Evolutionary conservation across 2,113 vertebrate species (phyloP), one percentile per base, ranked within the genome.

Genomic region (Lathamus discolor): DNA sequence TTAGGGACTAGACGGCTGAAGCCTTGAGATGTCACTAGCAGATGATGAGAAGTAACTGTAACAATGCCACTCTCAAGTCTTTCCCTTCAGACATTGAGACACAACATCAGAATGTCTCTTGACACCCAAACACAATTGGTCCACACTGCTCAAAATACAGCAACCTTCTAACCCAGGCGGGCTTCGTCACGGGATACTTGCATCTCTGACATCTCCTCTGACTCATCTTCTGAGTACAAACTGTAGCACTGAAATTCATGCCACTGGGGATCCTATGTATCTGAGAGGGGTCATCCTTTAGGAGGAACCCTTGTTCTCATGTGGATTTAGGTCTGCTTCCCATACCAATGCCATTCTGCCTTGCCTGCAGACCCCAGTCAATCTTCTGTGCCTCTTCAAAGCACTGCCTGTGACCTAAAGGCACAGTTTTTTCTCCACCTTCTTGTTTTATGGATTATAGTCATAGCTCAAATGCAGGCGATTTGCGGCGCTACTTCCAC

Each of bases 1-100:
- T 80, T 87, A 93, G 87, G 84, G 72, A 85, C 70, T 79, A 8
- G 67, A 67, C 85, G 84, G 41, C 91, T 91, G 86, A 79, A 88
- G 83, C 74, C 67, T 91, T 59, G 52, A 91, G 83, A 73, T 94
- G 83, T 84, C 29, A 33, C 41, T 73, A 57, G 73, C 66, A 52
- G 66, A 78, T 75, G 59, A 81, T 67, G n/a, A 55, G 73, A 78
- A 72, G 33, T n/a, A 93, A 48, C 28, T 59, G 7, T 79, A 57
- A 63, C 48, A 92, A 76, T 20, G 57, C 44, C 25, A 82, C 31
- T 19, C 66, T 91, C 41, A 49, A 1, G 61, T 69, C 62, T 41
- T 86, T 59, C 51, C 33, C 39, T 85, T 59, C 11, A 46, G 52
- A 37, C 10, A 18, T 46, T 69, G 54, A 68, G 51, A 74, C 31